Evolutionary conservation across 2,888 invertebrate species (phyloP), one percentile per base, ranked within the genome.

Genomic region (Pseudococcus jackbeardsleyi): DNA sequence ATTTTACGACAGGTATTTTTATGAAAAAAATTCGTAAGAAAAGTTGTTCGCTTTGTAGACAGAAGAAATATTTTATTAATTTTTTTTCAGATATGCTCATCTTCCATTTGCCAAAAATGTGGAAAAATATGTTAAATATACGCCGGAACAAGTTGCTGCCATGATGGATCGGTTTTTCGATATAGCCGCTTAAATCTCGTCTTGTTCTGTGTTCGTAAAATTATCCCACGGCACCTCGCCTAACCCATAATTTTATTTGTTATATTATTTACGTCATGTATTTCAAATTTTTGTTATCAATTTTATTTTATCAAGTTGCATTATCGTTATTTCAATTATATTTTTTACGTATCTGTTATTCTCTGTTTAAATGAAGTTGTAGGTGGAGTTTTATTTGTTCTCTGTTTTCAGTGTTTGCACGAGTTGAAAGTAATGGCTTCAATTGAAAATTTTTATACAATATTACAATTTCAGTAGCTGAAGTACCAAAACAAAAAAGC

Each of bases 91-190:
- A 91, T 95, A 94, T 92, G 94, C 95, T 1, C 92, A 93, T 72
- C 93, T 96, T 82, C 94, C 95, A 89, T 99, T 99, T 92, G 96
- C 97, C 33, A 98, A 98, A 92, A 97, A 98, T 93, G 95, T 95
- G 0, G 96, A 96, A 89, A 99, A 99, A 92, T 98, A 99, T 92
- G 94, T 98, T 89, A 97, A 96, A 92, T 97, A 97, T 91, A 94
- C 95, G 48, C 97, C 97, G 0, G 94, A 95, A 90, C 96, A 97
- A 91, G 95, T 99, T 9, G 94, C 95, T 1, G 94, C 94, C 0
- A 94, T 96, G 91, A 94, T 99, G 85, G 96, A 97, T 91, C 95
- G 96, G 89, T 97, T 98, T 91, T 99, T 99, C 92, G 98, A 98
- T 92, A 96, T 97, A 90, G 95, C 96, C 79, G 96, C 96, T 48